A percentile compares a stretch with the other conserved stretches of the same genome.
These are phyloP conservation scores for Isichthys henryi DNA, from an alignment of 2,113 vertebrate genomes.

Conservation along the genomic window DNA sequence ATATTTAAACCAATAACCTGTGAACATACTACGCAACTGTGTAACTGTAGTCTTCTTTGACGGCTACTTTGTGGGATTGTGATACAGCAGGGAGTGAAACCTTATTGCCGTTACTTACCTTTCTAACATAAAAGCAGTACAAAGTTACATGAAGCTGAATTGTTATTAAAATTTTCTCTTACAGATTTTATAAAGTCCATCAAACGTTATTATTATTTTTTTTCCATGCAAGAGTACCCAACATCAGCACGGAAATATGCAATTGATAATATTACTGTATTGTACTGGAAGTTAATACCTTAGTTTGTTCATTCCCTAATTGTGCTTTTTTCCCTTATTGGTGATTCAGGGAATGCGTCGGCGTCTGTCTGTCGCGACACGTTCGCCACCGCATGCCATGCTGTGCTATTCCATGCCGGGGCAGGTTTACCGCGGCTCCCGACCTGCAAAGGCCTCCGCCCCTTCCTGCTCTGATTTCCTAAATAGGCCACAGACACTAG, in stretches of 20 bases:
- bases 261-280: neutral
- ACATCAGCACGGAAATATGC: neutral
- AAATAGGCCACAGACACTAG: slow-evolving; percentile 22
- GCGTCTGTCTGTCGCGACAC: neutral
- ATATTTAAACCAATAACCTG: neutral
- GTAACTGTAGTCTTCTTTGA: neutral
- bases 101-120: neutral
- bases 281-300: neutral
- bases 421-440: neutral
- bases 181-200: neutral
- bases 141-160: neutral
- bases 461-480: slow-evolving; percentile 24
- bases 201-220: neutral
- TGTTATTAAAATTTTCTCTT: neutral
- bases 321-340: neutral
- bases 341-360: neutral
- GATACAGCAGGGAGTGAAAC: neutral
- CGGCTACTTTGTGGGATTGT: neutral
- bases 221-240: neutral
- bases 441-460: neutral
- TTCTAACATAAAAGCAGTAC: neutral
- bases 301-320: neutral
- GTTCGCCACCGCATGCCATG: too few species aligned
- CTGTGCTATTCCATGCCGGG: too few species aligned
- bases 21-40: neutral